Evolutionary conservation across 2,888 invertebrate species (phyloP).

Genomic region (Diadegma fenestrale): DNA sequence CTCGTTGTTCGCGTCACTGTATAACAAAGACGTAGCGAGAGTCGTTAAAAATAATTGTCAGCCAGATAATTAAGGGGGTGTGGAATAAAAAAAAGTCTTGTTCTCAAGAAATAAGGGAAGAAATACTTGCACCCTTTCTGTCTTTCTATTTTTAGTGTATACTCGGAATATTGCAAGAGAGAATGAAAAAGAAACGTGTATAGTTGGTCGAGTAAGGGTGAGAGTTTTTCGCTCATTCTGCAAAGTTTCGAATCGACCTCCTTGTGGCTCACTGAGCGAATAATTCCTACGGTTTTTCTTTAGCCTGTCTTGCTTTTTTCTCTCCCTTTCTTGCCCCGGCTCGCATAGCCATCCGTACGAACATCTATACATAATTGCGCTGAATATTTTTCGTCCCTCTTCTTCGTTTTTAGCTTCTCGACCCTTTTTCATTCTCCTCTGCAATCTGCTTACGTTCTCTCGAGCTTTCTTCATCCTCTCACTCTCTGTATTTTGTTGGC

Average conservation of each 20-base stretch:
- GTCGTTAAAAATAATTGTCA: conserved; percentile 85
- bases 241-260: conserved; percentile 41
- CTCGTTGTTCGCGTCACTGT: conserved; percentile 65
- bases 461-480: conserved; percentile 79
- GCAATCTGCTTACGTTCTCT: conserved; percentile 82
- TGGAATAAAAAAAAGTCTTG: conserved; percentile 66
- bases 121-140: conserved; percentile 25
- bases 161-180: conserved; percentile 16
- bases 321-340: conserved; percentile 57
- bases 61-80: conserved; percentile 82
- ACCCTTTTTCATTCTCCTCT: conserved; percentile 70
- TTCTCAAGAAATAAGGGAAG: conserved; percentile 38
- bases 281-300: conserved; percentile 74
- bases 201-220: not conserved
- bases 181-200: conserved; percentile 24
- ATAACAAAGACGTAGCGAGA: conserved; percentile 77
- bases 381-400: conserved; percentile 57
- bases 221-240: conserved; percentile 50
- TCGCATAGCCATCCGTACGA: conserved; percentile 54
- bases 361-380: conserved; percentile 14
- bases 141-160: conserved; percentile 14
- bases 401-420: conserved; percentile 44
- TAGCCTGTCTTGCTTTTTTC: conserved; percentile 60
- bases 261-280: conserved; percentile 61
- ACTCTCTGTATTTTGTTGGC: conserved; percentile 83